phyloP scores from a whole-genome alignment of 2,113 vertebrate species.

The Ptilonorhynchus violaceus region DNA sequence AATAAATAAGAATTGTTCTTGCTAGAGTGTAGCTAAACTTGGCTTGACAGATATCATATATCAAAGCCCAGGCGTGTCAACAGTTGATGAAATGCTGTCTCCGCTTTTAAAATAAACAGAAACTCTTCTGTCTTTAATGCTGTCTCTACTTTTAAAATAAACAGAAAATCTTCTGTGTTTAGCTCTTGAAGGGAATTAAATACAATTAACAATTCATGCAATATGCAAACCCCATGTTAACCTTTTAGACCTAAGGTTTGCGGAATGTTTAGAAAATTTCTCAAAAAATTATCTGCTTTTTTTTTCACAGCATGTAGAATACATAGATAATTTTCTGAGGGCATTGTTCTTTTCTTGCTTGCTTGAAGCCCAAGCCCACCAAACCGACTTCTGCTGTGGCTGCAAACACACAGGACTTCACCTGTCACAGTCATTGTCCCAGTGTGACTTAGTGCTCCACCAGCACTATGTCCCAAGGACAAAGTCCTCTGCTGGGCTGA shows the following conservation, averaged over 20 bases:
- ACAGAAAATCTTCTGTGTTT: constrained; percentile 15
- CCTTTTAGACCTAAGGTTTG: constrained; percentile 23
- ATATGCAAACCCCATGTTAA: constrained; percentile 11
- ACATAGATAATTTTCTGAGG: neutral
- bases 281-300: neutral
- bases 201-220: constrained; percentile 23
- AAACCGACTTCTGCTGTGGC: accelerated
- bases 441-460: accelerated
- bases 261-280: neutral
- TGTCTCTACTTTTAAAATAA: constrained; percentile 26
- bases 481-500: neutral
- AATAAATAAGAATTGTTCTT: neutral
- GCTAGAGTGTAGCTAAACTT: neutral
- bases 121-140: neutral
- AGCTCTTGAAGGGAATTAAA: neutral
- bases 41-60: neutral
- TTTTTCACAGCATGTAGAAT: neutral
- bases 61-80: neutral
- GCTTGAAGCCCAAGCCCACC: neutral
- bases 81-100: neutral
- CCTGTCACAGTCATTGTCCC: accelerated
- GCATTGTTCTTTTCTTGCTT: neutral
- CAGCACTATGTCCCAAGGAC: neutral
- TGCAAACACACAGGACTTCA: neutral
- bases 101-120: constrained; percentile 43